Evolutionary conservation across 2,113 vertebrate species (phyloP).

Genomic region (Recurvirostra avosetta): DNA sequence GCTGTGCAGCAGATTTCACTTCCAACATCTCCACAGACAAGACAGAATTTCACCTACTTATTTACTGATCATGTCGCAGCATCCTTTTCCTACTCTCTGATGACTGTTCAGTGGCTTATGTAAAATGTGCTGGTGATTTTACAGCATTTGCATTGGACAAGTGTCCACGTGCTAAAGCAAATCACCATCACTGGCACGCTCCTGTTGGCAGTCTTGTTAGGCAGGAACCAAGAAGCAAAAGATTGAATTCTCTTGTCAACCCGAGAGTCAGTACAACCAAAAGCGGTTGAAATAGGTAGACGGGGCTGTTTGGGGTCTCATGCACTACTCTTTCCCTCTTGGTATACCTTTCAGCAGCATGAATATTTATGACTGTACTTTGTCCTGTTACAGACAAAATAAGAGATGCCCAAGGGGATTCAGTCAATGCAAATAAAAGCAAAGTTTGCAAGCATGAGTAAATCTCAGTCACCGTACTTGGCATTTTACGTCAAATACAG

Average conservation of each 20-base stretch:
- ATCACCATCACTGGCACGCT: neutral
- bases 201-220: neutral
- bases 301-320: neutral
- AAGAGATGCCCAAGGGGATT: conserved; percentile 33
- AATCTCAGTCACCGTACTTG: neutral
- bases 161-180: neutral
- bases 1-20: conserved; percentile 68
- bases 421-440: conserved; percentile 49
- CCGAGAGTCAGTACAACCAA: neutral
- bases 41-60: conserved; percentile 68
- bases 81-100: conserved; percentile 23
- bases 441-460: conserved; percentile 48
- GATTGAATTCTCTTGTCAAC: neutral
- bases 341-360: neutral
- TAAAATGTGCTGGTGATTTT: conserved; percentile 45
- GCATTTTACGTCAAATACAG: conserved; percentile 41
- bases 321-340: neutral
- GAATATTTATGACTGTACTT: neutral
- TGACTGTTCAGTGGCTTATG: conserved; percentile 32
- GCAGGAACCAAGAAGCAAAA: conserved; percentile 5
- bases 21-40: conserved; percentile 57
- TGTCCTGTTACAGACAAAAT: conserved; percentile 26
- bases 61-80: conserved; percentile 56
- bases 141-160: conserved; percentile 4
- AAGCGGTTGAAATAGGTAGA: neutral